Conservation (phyloP, 1,140 invertebrate species). For the Achatina immaculata region DNA sequence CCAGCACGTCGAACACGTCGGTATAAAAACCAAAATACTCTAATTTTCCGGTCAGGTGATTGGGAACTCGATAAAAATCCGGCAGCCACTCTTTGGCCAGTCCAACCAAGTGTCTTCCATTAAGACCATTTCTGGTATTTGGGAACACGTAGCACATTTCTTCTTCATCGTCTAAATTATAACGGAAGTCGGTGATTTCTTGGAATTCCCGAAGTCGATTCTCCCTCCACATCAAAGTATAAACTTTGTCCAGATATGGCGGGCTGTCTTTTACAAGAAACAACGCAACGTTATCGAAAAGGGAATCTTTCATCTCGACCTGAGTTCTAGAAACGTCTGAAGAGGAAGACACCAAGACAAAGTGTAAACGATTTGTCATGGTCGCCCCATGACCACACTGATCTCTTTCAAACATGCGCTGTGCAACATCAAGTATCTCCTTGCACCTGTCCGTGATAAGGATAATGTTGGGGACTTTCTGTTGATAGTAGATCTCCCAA, state of each 20-base stretch:
- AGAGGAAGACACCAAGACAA: neutral
- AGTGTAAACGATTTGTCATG: neutral
- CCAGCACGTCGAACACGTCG: neutral
- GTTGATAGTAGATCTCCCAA: neutral
- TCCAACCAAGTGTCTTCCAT: neutral
- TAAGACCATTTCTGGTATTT: neutral
- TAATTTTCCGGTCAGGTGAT: neutral
- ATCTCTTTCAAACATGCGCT: neutral
- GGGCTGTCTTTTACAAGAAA: neutral
- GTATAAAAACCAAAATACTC: neutral
- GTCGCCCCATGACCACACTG: neutral
- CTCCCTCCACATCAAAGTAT: neutral
- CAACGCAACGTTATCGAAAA: neutral
- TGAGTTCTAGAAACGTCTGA: neutral
- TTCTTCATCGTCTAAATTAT: neutral
- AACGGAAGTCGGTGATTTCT: neutral
- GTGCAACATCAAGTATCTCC: neutral
- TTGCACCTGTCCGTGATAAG: neutral
- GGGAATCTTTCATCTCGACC: neutral
- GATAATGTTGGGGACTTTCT: neutral
- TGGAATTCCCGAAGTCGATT: neutral
- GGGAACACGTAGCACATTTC: neutral
- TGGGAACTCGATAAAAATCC: neutral
- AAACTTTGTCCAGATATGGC: neutral
- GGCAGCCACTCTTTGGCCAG: constrained; percentile 2